A percentile compares a stretch with the other conserved stretches of the same genome.
phyloP scores from a whole-genome alignment of 2,113 vertebrate species.

The Glaucomys volans region DNA sequence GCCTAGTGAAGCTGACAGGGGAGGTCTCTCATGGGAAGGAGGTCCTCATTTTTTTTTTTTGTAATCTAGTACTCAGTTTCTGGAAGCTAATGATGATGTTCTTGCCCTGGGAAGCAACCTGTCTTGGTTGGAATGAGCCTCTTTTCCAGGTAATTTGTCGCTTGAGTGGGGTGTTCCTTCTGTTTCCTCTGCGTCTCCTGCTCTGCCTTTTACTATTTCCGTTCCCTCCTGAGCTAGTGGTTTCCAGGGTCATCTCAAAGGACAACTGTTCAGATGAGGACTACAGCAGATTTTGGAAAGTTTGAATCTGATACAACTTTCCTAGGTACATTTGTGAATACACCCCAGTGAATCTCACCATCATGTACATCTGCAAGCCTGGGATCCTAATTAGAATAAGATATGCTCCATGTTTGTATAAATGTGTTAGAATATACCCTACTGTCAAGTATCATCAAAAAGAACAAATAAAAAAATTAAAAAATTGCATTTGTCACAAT shows the following conservation, averaged over 20 bases:
- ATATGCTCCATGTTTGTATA: no score
- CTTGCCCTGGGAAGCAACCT: background rate
- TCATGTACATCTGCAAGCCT: no score
- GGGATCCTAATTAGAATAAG: no score
- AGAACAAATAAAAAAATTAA: no score
- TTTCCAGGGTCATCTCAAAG: background rate
- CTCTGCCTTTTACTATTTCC: background rate
- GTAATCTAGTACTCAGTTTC: background rate
- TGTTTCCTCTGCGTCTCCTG: fast-evolving
- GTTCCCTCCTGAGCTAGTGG: background rate
- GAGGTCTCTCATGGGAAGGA: background rate
- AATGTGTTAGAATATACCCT: no score
- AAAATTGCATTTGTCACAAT: no score
- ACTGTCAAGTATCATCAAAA: no score
- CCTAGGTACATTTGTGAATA: no score
- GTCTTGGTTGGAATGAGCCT: background rate
- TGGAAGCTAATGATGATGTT: background rate
- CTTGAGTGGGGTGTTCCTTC: background rate
- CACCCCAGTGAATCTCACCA: no score
- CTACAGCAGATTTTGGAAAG: background rate
- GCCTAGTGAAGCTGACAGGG: background rate
- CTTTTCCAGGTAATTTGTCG: background rate
- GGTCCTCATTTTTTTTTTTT: background rate
- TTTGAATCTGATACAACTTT: no score
- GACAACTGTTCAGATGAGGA: background rate